Base-by-base conservation (phyloP, 2,113 vertebrate species). In the Alouatta palliata region DNA sequence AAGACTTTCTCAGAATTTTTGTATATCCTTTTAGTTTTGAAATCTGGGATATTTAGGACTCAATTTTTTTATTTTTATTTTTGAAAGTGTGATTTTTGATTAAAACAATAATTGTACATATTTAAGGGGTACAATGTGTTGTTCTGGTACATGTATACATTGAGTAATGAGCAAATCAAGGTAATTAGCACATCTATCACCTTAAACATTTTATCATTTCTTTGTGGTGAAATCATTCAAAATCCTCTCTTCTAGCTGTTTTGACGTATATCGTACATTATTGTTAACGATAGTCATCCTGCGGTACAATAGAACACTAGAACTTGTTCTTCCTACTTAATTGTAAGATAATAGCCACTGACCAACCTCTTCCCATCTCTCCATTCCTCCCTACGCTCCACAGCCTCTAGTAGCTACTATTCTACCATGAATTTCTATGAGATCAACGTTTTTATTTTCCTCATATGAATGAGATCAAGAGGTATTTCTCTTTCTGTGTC, bases 1-100 rank as follows among this genome's bases (percentile, higher is more conserved):
- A 37, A 94, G 35, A 76, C 30, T 86, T 95, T 84, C 76, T 90
- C 86, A 96, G 86, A 94, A 94, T 86, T 76, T 64, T 64, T 2
- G 2, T 80, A 25, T 68, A 83, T 96, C 56, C 81, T 79, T 95
- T 93, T 32, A 43, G 49, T 82, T 91, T 96, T 93, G 77, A 89
- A 93, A 80, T 5, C 40, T 84, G 45, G 16, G 25, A 82, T 95
- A 90, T 83, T 91, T 86, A 95, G 47, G 81, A 86, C 52, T 79
- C 13, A 37, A 16, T 89, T 89, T 84, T 87, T 77, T 30, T 0
- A 64, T 30, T 76, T 76, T 45, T 73, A 73, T 75, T 40, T 45
- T 76, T 32, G 61, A 68, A 49, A 49, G 27, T 47, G 16, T 77
- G 17, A 17, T 49, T 79, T 79, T 79, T 35, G 45, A 49, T 35